phyloP scores from a whole-genome alignment of 2,888 invertebrate genomes.

The Anoncus sp. region DNA sequence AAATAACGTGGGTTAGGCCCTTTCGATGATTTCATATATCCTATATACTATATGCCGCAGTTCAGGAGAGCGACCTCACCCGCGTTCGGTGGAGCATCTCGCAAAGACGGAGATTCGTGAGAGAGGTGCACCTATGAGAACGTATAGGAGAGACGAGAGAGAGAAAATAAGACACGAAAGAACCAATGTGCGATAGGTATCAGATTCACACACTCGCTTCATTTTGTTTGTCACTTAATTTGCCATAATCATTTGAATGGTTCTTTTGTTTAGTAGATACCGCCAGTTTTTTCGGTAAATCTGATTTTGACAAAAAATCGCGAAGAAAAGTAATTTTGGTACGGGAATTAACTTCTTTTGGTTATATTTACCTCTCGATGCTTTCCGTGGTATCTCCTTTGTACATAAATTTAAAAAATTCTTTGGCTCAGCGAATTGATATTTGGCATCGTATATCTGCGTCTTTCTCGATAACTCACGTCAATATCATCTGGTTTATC shows the following conservation, averaged over 20 bases:
- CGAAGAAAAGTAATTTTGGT: not conserved
- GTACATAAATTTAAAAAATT: no score
- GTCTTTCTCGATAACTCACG: not conserved
- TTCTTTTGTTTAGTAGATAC: not conserved
- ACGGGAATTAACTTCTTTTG: not conserved
- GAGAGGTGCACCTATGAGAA: slow-evolving; percentile 8
- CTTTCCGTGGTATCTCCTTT: no score
- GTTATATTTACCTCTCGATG: no score
- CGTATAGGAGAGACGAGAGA: not conserved
- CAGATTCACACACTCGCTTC: slow-evolving; percentile 9
- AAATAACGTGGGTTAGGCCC: not conserved
- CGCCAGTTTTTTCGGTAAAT: not conserved
- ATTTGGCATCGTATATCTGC: not conserved
- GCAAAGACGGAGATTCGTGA: slow-evolving; percentile 47
- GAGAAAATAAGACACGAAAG: not conserved
- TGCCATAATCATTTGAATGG: not conserved
- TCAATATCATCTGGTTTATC: not conserved
- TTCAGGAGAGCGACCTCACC: slow-evolving; percentile 39
- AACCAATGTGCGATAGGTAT: slow-evolving; percentile 22
- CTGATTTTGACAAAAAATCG: no score
- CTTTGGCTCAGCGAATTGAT: no score
- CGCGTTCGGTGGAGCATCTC: slow-evolving; percentile 8
- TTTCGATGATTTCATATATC: not conserved
- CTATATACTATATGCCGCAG: not conserved
- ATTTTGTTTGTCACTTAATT: not conserved